Evolutionary conservation across 2,888 invertebrate genomes (phyloP), one percentile per base, ranked within the genome.

Genomic region (Cynaeus angustus): DNA sequence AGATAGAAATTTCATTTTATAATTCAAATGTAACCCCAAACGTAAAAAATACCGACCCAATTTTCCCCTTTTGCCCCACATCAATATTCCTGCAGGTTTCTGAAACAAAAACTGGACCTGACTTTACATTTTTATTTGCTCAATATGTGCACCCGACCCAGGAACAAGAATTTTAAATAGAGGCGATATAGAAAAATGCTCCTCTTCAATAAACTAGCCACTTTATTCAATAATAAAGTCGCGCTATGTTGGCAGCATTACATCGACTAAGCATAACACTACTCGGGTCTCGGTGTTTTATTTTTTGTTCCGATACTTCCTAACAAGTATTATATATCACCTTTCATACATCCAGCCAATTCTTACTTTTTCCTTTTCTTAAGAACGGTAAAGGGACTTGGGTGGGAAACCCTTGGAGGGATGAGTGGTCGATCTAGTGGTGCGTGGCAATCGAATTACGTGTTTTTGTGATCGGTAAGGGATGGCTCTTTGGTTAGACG

Each of bases 401-500:
- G 16, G 58, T 52, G 13, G 55, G 13, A 13, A n/a, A 9, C 52
- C 66, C 52, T 30, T 21, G 30, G 37, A 56, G 72, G 67, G 56
- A 65, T 41, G 52, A 50, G 68, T 56, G 70, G 71, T 71, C 67
- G 70, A 71, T 74, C 66, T 72, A 74, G 75, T 71, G 74, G 75
- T 67, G 77, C 74, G 77, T 74, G 65, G 74, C 74, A 77, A 77
- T 77, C 77, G 75, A 77, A 75, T 77, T 77, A 77, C 77, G 74
- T 74, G 77, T 75, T 77, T 75, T 75, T 75, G 74, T 77, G 75
- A 77, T 77, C 74, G 74, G 74, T 71, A 76, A 76, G 73, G 73
- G 73, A 73, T 72, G 74, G 70, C 66, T 74, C 73, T 75, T 70
- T 68, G 72, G 68, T 64, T 66, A 72, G 75, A 74, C 74, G 72